Conservation (phyloP, 35 echinoderm and acorn worm species). For the Amphiura filiformis region DNA sequence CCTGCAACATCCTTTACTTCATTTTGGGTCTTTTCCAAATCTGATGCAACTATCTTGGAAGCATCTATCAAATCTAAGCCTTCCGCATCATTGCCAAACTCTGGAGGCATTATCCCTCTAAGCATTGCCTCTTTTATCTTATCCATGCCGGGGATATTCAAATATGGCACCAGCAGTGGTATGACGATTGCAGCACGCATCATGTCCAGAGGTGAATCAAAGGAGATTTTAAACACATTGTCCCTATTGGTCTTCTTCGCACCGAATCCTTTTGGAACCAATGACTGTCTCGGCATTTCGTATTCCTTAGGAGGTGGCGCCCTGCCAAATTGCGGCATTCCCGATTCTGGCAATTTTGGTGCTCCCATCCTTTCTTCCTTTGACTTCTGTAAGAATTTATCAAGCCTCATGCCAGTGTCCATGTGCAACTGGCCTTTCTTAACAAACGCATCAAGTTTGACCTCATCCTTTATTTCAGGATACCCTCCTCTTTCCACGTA, state of each 20-base stretch:
- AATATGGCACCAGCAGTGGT: background rate
- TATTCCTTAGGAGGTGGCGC: background rate
- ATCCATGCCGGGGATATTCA: background rate
- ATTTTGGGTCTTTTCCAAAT: too few species aligned
- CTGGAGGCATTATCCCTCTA: too few species aligned
- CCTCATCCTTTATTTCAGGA: too few species aligned
- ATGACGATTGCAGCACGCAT: background rate
- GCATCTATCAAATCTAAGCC: too few species aligned
- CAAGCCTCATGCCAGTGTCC: background rate
- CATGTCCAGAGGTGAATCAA: background rate
- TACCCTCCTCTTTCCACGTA: background rate
- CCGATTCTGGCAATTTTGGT: background rate
- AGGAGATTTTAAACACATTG: background rate
- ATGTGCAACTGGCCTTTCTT: background rate
- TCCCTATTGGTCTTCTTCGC: background rate
- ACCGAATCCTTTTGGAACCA: background rate
- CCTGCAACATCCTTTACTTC: too few species aligned
- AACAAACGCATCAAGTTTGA: background rate
- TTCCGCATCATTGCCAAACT: too few species aligned
- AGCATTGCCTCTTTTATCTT: background rate
- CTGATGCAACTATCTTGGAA: too few species aligned
- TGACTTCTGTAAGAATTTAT: background rate
- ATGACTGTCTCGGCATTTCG: background rate
- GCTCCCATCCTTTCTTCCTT: background rate
- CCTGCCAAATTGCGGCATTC: background rate